These are phyloP conservation scores for Coremacera marginata DNA, from an alignment of 2,888 invertebrate species.

Conservation along the genomic window DNA sequence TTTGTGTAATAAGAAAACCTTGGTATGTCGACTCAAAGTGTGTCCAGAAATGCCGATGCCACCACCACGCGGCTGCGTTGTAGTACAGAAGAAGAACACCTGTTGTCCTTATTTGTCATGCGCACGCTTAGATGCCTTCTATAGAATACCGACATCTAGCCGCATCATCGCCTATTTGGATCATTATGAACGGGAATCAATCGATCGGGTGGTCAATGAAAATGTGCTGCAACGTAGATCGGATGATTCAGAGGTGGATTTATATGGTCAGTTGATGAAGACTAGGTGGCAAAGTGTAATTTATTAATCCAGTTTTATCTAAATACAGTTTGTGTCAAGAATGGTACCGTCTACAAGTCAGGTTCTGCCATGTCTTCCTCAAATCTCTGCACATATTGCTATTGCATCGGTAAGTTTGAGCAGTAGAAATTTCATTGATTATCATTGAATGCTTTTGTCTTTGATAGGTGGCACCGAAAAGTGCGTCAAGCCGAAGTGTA, in stretches of 20 bases:
- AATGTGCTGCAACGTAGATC: conserved; percentile 65
- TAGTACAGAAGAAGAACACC: conserved; percentile 76
- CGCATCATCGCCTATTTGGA: conserved; percentile 66
- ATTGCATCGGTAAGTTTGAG: conserved; percentile 74
- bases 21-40: conserved; percentile 82
- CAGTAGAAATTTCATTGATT: neutral
- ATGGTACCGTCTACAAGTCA: conserved; percentile 67
- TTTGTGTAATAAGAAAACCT: conserved; percentile 78
- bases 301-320: conserved; percentile 16
- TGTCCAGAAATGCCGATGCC: conserved; percentile 82
- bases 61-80: conserved; percentile 80
- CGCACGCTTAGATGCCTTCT: conserved; percentile 72
- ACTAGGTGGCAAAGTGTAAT: neutral
- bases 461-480: conserved; percentile 73
- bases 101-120: conserved; percentile 87
- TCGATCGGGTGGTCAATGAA: conserved; percentile 66
- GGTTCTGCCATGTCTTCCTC: conserved; percentile 84
- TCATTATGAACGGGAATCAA: conserved; percentile 66
- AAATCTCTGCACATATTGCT: conserved; percentile 88
- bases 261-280: conserved; percentile 55
- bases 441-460: neutral
- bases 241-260: conserved; percentile 65
- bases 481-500: conserved; percentile 85
- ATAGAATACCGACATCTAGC: conserved; percentile 63
- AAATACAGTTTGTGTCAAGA: conserved; percentile 63